Evolutionary conservation across 2,797 vertebrate genomes (phyloP).

Genomic region (Odontamblyopus lacepedii): DNA sequence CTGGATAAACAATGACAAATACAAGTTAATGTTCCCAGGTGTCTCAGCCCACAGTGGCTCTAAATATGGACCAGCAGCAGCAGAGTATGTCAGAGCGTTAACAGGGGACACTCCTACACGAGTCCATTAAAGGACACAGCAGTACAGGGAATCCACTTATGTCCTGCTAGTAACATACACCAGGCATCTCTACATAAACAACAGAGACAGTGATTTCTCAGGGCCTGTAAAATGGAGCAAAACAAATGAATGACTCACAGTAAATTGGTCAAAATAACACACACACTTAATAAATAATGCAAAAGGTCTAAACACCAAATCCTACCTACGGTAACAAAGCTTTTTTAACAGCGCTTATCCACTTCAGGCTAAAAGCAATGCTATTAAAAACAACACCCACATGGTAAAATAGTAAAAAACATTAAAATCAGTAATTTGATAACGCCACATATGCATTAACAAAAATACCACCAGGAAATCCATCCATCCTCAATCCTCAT

Average conservation of each 20-base stretch:
- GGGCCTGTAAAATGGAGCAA: conserved; percentile 26
- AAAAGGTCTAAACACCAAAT: conserved; percentile 25
- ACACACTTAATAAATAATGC: conserved; percentile 5
- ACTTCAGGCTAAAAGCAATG: conserved; percentile 38
- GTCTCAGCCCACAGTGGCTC: conserved; percentile 22
- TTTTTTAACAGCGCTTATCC: conserved; percentile 29
- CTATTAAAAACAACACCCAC: conserved; percentile 48
- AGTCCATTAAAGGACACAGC: conserved; percentile 19
- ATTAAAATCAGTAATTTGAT: conserved; percentile 37
- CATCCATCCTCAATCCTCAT: no score
- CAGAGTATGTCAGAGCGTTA: conserved; percentile 8
- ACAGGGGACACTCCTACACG: conserved; percentile 23
- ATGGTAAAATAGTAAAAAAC: conserved; percentile 25
- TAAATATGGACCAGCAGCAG: conserved; percentile 1
- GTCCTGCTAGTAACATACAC: neutral
- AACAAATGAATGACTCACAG: conserved; percentile 57
- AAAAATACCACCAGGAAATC: neutral
- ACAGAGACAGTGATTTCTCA: conserved; percentile 14
- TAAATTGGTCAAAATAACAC: conserved; percentile 14
- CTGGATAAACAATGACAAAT: conserved; percentile 9
- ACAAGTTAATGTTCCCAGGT: conserved; percentile 23
- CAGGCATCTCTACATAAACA: conserved; percentile 25
- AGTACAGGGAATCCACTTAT: conserved; percentile 35
- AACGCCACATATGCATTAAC: conserved; percentile 24
- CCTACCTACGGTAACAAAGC: conserved; percentile 18